Conservation (phyloP, 2,797 vertebrate species). For the Coregonus suidteri region DNA sequence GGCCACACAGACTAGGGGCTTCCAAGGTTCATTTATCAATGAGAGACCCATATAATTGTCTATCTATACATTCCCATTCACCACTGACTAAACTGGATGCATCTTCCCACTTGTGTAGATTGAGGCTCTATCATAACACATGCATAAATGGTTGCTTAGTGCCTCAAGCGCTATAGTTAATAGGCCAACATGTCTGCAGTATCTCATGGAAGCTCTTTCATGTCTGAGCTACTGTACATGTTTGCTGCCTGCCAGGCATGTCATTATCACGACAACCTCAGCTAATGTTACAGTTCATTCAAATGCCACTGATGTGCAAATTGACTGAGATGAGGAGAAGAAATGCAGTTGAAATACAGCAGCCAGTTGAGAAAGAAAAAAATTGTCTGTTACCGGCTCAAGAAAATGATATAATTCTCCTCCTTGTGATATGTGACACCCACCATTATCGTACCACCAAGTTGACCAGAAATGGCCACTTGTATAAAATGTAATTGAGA, state of each 20-base stretch:
- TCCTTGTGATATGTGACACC: not conserved
- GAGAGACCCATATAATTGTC: constrained; percentile 26
- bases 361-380: not conserved
- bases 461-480: not conserved
- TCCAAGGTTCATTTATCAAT: constrained; percentile 40
- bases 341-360: not conserved
- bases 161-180: not conserved
- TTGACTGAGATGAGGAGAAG: not conserved
- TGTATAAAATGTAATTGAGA: not conserved
- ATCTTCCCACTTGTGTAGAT: constrained; percentile 6
- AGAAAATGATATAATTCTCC: not conserved
- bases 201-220: constrained; percentile 54
- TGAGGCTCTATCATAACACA: not conserved
- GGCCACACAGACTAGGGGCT: constrained; percentile 20
- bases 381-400: not conserved
- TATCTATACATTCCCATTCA: constrained; percentile 1
- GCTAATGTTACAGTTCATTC: not conserved
- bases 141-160: constrained; percentile 16
- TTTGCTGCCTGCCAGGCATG: constrained; percentile 56
- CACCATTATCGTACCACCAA: not conserved
- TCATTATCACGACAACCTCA: constrained; percentile 41
- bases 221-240: constrained; percentile 46
- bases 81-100: too few species aligned
- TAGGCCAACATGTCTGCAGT: constrained; percentile 42
- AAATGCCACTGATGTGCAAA: not conserved